phyloP scores from a whole-genome alignment of 1,140 invertebrate species.

The Harpegnathos saltator region DNA sequence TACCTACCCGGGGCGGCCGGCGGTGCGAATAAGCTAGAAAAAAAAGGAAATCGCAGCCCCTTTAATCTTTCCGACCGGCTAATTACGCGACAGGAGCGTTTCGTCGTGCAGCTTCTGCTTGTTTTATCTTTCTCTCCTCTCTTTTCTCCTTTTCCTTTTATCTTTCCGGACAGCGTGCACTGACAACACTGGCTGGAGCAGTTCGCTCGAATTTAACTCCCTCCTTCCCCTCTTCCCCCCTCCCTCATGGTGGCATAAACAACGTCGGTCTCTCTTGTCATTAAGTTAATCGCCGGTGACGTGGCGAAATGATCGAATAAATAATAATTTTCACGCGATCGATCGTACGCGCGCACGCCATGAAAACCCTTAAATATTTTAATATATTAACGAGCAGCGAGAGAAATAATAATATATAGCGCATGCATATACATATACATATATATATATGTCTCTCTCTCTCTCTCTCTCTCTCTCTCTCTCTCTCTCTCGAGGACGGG shows the following conservation, averaged over 20 bases:
- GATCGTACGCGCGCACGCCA: too few species aligned
- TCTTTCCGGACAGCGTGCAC: too few species aligned
- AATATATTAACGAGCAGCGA: slow-evolving; percentile 18
- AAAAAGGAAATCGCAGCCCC: slow-evolving; percentile 44
- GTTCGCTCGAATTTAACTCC: slow-evolving; percentile 5
- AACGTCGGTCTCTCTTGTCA: neutral
- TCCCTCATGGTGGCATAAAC: neutral
- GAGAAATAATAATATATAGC: neutral
- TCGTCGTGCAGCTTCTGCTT: slow-evolving; percentile 36
- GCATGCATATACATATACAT: neutral
- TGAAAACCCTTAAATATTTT: neutral
- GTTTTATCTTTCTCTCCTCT: neutral
- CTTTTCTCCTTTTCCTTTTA: too few species aligned
- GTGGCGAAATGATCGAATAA: neutral
- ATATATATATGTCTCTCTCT: too few species aligned
- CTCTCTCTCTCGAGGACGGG: too few species aligned
- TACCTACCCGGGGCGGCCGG: neutral
- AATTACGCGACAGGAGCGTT: slow-evolving; percentile 57
- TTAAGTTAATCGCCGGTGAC: neutral
- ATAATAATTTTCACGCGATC: slow-evolving; percentile 31
- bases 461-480: too few species aligned
- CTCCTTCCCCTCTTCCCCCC: too few species aligned
- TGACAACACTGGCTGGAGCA: neutral
- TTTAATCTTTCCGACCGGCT: slow-evolving; percentile 68
- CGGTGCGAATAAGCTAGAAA: slow-evolving; percentile 44